Percentiles rank a stretch among this genome's conserved stretches.
These are phyloP conservation scores for Pelochelys cantorii DNA, from an alignment of 2,797 vertebrate species.

Conservation along the genomic window DNA sequence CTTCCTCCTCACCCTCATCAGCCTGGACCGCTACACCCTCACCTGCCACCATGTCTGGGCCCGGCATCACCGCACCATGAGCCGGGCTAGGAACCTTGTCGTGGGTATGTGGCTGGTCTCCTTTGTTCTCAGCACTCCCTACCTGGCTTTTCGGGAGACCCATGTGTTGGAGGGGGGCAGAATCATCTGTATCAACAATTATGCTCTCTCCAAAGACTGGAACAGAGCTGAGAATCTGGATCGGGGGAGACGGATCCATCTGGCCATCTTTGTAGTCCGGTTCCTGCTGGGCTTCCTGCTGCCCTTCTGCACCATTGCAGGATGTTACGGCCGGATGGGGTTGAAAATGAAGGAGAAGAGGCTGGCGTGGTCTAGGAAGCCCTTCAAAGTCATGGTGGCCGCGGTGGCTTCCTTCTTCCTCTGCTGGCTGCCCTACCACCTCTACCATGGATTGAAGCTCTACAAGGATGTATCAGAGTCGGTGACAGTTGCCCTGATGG, in stretches of 20 bases:
- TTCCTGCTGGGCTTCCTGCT: neutral
- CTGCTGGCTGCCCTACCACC: conserved; percentile 1
- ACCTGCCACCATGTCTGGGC: neutral
- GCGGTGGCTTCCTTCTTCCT: neutral
- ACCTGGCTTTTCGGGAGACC: neutral
- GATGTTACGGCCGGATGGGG: neutral
- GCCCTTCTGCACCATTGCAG: neutral
- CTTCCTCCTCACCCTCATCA: neutral
- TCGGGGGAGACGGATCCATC: neutral
- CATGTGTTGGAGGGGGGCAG: rapidly evolving
- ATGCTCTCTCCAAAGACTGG: rapidly evolving
- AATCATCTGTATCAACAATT: neutral
- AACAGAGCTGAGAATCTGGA: rapidly evolving
- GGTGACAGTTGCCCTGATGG: rapidly evolving
- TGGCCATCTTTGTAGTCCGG: neutral
- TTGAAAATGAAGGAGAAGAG: neutral
- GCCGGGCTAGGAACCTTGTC: rapidly evolving
- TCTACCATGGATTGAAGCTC: conserved; percentile 3
- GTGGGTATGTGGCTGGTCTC: neutral
- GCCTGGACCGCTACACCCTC: neutral
- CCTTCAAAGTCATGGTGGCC: neutral
- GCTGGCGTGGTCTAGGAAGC: neutral
- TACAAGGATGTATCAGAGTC: neutral
- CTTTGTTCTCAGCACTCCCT: neutral
- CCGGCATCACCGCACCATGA: rapidly evolving